These are phyloP conservation scores for Lamproptera curius DNA, from an alignment of 2,888 invertebrate species.

Conservation along the genomic window DNA sequence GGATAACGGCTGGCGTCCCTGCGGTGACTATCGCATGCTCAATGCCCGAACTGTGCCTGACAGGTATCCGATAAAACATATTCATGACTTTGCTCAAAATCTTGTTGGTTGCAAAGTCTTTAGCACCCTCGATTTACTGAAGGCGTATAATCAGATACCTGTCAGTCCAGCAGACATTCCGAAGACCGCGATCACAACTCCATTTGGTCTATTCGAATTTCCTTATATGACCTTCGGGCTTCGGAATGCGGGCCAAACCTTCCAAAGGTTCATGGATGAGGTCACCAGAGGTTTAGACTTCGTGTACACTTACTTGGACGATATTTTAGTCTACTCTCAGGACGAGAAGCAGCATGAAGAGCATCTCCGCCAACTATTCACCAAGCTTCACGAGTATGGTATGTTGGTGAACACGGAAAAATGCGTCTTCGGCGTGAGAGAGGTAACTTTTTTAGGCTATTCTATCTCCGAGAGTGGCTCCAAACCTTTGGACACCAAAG, in stretches of 20 bases:
- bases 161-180: background rate
- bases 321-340: slow-evolving; percentile 32
- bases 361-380: slow-evolving; percentile 29
- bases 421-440: slow-evolving; percentile 28
- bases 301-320: slow-evolving; percentile 38
- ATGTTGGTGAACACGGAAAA: slow-evolving; percentile 30
- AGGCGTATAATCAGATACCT: background rate
- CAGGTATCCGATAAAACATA: background rate
- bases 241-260: slow-evolving; percentile 48
- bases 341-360: slow-evolving; percentile 20
- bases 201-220: no score
- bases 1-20: background rate
- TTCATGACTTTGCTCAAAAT: background rate
- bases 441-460: slow-evolving; percentile 32
- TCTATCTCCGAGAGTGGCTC: slow-evolving; percentile 31
- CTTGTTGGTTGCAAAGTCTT: background rate
- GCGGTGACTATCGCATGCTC: background rate
- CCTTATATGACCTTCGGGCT: no score
- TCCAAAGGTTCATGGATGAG: slow-evolving; percentile 45
- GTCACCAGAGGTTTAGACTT: slow-evolving; percentile 23
- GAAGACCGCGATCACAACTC: no score
- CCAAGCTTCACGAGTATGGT: slow-evolving; percentile 26
- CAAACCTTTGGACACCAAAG: slow-evolving; percentile 35
- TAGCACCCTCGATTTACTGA: background rate
- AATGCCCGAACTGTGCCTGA: background rate